Evolutionary conservation across 2,113 vertebrate genomes (phyloP).

Genomic region (Nannobrachium achirus): DNA sequence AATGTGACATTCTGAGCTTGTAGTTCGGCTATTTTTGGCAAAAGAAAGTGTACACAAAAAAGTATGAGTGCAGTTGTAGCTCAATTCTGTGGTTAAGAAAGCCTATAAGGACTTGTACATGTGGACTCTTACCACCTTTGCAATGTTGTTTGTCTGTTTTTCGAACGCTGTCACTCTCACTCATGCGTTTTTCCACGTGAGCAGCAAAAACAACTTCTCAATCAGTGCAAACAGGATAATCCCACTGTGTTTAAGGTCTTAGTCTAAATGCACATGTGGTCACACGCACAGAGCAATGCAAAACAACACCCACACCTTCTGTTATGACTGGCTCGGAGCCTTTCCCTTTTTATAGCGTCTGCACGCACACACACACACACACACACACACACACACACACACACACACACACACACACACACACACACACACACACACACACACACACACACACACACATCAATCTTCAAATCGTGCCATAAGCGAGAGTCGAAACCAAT

Average conservation of each 20-base stretch:
- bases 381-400: slow-evolving; percentile 6
- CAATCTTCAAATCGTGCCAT: slow-evolving; percentile 6
- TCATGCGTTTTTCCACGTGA: slow-evolving; percentile 40
- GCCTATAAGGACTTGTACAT: too few relatives aligned
- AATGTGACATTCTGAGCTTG: too few relatives aligned
- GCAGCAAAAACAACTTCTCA: slow-evolving; percentile 36
- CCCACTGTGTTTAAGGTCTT: slow-evolving; percentile 59
- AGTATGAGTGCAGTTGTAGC: too few relatives aligned
- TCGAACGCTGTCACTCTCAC: not conserved
- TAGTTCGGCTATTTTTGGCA: too few relatives aligned
- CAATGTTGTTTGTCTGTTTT: not conserved
- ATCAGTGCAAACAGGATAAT: slow-evolving; percentile 56
- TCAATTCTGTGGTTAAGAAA: too few relatives aligned
- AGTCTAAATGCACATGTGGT: slow-evolving; percentile 44
- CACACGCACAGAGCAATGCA: slow-evolving; percentile 41
- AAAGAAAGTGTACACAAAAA: too few relatives aligned
- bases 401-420: not conserved
- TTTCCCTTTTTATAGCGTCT: not conserved
- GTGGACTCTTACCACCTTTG: not conserved
- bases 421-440: slow-evolving; percentile 1
- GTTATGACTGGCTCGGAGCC: slow-evolving; percentile 25
- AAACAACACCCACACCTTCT: slow-evolving; percentile 37
- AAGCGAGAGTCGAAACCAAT: slow-evolving; percentile 33
- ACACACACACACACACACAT: slow-evolving; percentile 10
- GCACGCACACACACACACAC: slow-evolving; percentile 9